Evolutionary conservation across 2,113 vertebrate genomes (phyloP).

Genomic region (Centrocercus urophasianus): DNA sequence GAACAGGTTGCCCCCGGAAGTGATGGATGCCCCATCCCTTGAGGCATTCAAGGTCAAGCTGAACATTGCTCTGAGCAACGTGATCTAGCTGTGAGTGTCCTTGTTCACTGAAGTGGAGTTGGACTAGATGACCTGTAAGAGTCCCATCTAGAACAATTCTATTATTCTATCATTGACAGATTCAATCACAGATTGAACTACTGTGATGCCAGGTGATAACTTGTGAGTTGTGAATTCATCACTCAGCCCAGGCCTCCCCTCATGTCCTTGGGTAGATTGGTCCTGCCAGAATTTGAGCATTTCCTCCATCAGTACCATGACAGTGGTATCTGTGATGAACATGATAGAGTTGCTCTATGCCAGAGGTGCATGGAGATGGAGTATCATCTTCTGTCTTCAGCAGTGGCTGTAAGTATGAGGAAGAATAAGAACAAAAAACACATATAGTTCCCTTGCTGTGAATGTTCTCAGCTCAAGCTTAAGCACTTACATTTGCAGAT

Average conservation of each 20-base stretch:
- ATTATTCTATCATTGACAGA: too few species aligned
- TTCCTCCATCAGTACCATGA: not conserved
- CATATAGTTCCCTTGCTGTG: not conserved
- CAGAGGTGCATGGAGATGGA: fast-evolving
- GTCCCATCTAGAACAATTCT: too few species aligned
- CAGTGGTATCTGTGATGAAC: not conserved
- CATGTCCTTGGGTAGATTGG: not conserved
- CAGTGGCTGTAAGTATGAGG: not conserved
- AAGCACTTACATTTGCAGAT: not conserved
- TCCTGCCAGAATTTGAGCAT: not conserved
- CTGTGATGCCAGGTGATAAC: too few species aligned
- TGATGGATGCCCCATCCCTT: too few species aligned
- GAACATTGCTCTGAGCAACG: too few species aligned
- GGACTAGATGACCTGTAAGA: too few species aligned
- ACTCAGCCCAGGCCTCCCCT: fast-evolving
- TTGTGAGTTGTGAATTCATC: not conserved
- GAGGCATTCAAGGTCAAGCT: too few species aligned
- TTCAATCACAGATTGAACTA: too few species aligned
- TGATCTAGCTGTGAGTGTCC: too few species aligned
- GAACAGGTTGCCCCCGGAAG: too few species aligned
- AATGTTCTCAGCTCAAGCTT: not conserved
- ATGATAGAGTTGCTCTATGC: not conserved
- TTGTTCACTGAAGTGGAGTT: too few species aligned
- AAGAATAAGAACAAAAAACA: not conserved
- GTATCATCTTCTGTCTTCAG: not conserved